Percentiles rank a stretch among this genome's conserved stretches.
Evolutionary conservation across 2,113 vertebrate genomes (phyloP).

Genomic region (Prinia subflava): DNA sequence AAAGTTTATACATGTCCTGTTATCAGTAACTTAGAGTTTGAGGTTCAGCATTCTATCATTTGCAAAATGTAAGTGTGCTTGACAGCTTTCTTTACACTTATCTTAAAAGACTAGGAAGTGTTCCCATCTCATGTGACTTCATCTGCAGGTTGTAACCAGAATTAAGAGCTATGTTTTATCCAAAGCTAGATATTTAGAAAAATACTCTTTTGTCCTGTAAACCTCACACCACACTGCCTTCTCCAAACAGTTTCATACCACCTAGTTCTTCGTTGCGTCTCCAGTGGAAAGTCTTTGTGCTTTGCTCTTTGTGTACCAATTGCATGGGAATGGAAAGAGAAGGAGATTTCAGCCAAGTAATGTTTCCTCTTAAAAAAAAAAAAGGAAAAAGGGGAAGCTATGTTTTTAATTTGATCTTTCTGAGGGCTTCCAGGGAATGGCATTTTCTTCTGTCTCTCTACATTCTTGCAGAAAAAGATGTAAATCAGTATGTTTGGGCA

Average conservation of each 20-base stretch:
- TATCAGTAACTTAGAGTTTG: constrained; percentile 94
- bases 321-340: neutral
- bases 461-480: neutral
- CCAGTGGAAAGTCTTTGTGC: neutral
- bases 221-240: neutral
- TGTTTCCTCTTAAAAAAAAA: neutral
- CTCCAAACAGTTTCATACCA: neutral
- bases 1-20: constrained; percentile 93
- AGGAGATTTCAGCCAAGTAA: neutral
- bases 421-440: neutral
- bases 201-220: neutral
- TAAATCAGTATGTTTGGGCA: neutral
- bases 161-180: neutral
- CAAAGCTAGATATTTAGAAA: neutral
- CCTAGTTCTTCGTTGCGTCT: neutral
- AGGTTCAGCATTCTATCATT: constrained; percentile 95
- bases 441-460: neutral
- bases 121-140: neutral
- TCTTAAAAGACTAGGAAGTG: neutral
- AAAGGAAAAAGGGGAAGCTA: accelerated
- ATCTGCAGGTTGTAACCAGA: neutral
- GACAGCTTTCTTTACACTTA: neutral
- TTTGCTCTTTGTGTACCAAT: neutral
- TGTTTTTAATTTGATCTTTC: neutral
- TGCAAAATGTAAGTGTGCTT: constrained; percentile 88